Percentiles rank a stretch among this genome's conserved stretches.
These are phyloP conservation scores for Enteromius mattozi DNA, from an alignment of 2,797 vertebrate species.

Conservation along the genomic window DNA sequence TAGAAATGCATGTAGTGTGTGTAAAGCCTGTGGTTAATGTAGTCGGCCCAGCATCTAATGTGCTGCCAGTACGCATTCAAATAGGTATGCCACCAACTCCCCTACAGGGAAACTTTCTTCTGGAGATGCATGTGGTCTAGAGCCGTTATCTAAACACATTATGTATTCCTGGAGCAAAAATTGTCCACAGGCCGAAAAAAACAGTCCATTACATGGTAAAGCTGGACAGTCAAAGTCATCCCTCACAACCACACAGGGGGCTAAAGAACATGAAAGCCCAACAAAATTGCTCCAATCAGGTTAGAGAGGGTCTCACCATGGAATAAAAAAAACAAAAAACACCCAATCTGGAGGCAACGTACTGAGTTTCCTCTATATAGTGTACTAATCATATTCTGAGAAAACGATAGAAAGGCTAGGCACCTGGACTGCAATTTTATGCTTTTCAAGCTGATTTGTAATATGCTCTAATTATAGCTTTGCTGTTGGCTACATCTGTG, in stretches of 20 bases:
- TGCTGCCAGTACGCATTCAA: conserved; percentile 60
- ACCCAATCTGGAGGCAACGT: conserved; percentile 13
- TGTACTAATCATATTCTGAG: conserved; percentile 44
- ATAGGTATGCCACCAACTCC: conserved; percentile 59
- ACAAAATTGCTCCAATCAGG: conserved; percentile 68
- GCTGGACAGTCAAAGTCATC: conserved; percentile 69
- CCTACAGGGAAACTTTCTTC: conserved; percentile 53
- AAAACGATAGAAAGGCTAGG: conserved; percentile 18
- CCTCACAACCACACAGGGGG: conserved; percentile 66
- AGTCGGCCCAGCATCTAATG: conserved; percentile 45
- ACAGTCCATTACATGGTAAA: conserved; percentile 68
- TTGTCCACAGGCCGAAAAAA: conserved; percentile 57
- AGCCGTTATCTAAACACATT: conserved; percentile 67
- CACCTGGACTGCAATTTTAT: conserved; percentile 40
- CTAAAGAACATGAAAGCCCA: conserved; percentile 62
- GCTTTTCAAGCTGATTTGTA: conserved; percentile 26
- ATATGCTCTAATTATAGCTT: conserved; percentile 39
- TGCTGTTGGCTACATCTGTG: neutral
- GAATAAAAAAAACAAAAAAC: conserved; percentile 18
- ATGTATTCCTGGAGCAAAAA: conserved; percentile 66
- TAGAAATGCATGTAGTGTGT: conserved; percentile 26
- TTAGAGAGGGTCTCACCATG: conserved; percentile 39
- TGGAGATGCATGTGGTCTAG: conserved; percentile 57
- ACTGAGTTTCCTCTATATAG: conserved; percentile 27
- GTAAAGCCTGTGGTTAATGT: conserved; percentile 10